A percentile compares a stretch with the other conserved stretches of the same genome.
Evolutionary conservation across 1,140 invertebrate genomes (phyloP).

Genomic region (Pogonognathellus flavescens): DNA sequence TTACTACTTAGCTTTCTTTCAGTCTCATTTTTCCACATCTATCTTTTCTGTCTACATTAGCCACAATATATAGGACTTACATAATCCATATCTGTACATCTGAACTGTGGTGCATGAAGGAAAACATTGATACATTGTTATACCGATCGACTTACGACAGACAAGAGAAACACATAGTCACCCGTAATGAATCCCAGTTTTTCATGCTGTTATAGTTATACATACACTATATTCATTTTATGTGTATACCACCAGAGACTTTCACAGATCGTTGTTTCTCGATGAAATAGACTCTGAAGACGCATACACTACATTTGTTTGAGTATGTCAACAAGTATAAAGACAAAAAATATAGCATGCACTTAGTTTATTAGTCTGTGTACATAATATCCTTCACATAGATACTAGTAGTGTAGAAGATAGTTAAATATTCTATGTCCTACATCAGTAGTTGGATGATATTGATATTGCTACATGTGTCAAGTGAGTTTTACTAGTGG

Average conservation of each 20-base stretch:
- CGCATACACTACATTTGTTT: conserved; percentile 49
- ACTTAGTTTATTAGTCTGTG: no score
- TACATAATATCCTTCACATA: no score
- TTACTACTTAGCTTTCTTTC: conserved; percentile 47
- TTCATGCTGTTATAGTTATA: background rate
- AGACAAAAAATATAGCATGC: background rate
- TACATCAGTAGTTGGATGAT: background rate
- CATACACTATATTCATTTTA: background rate
- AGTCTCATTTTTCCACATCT: conserved; percentile 57
- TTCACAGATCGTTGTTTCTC: background rate
- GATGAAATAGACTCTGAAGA: no score
- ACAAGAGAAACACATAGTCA: conserved; percentile 27
- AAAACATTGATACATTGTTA: conserved; percentile 44
- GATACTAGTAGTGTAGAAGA: no score
- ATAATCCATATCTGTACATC: conserved; percentile 41
- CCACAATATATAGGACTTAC: conserved; percentile 33
- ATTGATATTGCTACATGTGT: no score
- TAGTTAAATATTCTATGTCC: no score
- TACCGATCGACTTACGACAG: conserved; percentile 37
- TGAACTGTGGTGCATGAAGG: background rate
- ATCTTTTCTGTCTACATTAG: conserved; percentile 37
- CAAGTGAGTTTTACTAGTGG: no score
- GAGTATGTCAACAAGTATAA: conserved; percentile 52
- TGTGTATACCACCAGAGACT: background rate
- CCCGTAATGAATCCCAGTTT: background rate